Conservation (phyloP, 1,140 invertebrate species). For the Drosophila kanapiae region DNA sequence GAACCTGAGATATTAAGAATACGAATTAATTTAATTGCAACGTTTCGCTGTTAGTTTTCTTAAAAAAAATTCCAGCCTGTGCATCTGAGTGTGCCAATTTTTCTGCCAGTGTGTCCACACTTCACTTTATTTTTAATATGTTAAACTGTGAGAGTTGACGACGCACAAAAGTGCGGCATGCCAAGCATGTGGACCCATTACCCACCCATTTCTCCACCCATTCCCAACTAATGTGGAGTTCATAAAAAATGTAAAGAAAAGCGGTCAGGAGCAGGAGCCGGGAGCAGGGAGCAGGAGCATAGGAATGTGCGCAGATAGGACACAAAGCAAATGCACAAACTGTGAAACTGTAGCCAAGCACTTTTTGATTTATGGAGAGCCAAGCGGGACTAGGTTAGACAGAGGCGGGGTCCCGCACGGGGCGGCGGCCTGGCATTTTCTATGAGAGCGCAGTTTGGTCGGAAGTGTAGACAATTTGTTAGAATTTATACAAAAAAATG, state of each 20-base stretch:
- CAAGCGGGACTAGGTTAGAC: conserved; percentile 35
- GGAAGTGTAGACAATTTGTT: conserved; percentile 83
- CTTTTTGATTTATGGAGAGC: conserved; percentile 80
- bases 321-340: conserved; percentile 79
- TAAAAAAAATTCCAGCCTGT: background rate
- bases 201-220: conserved; percentile 3
- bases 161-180: conserved; percentile 78
- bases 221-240: conserved; percentile 41
- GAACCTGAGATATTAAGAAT: too few relatives aligned
- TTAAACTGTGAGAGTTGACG: conserved; percentile 67
- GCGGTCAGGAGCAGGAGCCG: conserved; percentile 3
- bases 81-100: background rate
- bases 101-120: conserved; percentile 38
- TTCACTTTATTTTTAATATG: conserved; percentile 76
- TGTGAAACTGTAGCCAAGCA: conserved; percentile 81
- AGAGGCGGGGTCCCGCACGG: background rate
- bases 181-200: conserved; percentile 72
- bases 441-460: conserved; percentile 53
- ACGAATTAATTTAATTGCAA: background rate
- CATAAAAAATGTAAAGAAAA: conserved; percentile 63
- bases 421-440: conserved; percentile 5
- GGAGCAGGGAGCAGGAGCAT: conserved; percentile 11
- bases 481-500: conserved; percentile 81
- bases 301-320: conserved; percentile 44
- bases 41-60: background rate